phyloP scores from a whole-genome alignment of 2,797 vertebrate species.

The Megaceryle alcyon region DNA sequence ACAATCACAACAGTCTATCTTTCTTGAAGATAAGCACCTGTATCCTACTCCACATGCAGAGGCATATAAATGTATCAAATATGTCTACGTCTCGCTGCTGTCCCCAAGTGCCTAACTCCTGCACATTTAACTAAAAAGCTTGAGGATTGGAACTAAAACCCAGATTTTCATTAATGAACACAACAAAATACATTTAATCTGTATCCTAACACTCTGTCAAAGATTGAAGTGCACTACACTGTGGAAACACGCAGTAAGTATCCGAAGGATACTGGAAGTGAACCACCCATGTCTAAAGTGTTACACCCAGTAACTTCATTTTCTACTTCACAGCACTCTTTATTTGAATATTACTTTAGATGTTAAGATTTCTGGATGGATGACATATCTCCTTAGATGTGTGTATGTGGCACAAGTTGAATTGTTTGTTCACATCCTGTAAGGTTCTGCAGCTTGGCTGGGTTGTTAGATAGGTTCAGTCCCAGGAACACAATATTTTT shows the following conservation, averaged over 20 bases:
- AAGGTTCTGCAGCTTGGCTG: neutral
- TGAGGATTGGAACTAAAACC: neutral
- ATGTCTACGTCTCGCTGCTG: neutral
- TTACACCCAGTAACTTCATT: neutral
- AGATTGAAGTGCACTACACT: neutral
- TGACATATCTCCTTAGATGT: neutral
- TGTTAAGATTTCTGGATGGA: neutral
- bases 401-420: rapidly evolving
- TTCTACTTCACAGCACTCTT: neutral
- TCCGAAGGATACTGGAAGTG: neutral
- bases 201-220: neutral
- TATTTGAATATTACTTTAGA: neutral
- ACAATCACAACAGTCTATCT: neutral
- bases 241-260: neutral
- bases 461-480: neutral
- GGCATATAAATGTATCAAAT: neutral
- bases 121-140: neutral
- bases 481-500: neutral
- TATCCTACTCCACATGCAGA: neutral
- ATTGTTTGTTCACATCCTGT: neutral
- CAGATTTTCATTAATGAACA: neutral
- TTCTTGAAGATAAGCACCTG: neutral
- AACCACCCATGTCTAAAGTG: neutral
- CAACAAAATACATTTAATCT: neutral
- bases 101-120: neutral